phyloP scores from a whole-genome alignment of 1,140 invertebrate genomes.

The Drosophila pachea region DNA sequence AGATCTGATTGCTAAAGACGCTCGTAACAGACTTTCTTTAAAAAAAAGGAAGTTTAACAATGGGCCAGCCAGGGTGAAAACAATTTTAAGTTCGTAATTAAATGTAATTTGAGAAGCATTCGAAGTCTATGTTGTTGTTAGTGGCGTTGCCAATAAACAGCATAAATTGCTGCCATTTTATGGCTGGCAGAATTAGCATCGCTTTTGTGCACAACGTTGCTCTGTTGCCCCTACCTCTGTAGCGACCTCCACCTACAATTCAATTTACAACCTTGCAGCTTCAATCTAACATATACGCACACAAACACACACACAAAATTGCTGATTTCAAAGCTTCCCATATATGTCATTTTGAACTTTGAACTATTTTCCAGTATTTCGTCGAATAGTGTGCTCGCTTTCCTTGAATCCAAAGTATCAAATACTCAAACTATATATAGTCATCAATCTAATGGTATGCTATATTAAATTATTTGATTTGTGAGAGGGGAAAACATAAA shows the following conservation, averaged over 20 bases:
- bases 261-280: conserved; percentile 64
- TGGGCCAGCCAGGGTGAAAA: conserved; percentile 28
- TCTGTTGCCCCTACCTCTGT: conserved; percentile 16
- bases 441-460: no score
- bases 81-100: conserved; percentile 58
- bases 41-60: conserved; percentile 8
- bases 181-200: conserved; percentile 58
- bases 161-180: conserved; percentile 50
- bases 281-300: conserved; percentile 14
- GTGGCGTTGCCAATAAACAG: conserved; percentile 8
- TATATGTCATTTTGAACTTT: conserved; percentile 38
- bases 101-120: conserved; percentile 65
- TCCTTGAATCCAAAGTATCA: conserved; percentile 5
- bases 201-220: conserved; percentile 22
- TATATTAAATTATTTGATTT: no score
- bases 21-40: conserved; percentile 49
- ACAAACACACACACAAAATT: conserved; percentile 19
- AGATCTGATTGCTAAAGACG: conserved; percentile 42
- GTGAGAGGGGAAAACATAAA: no score
- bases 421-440: background rate
- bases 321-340: conserved; percentile 43
- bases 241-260: conserved; percentile 69
- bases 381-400: background rate
- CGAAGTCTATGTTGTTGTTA: conserved; percentile 22
- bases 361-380: conserved; percentile 20